These are phyloP conservation scores for Orthosia gracilis DNA, from an alignment of 2,888 invertebrate genomes.

Conservation along the genomic window DNA sequence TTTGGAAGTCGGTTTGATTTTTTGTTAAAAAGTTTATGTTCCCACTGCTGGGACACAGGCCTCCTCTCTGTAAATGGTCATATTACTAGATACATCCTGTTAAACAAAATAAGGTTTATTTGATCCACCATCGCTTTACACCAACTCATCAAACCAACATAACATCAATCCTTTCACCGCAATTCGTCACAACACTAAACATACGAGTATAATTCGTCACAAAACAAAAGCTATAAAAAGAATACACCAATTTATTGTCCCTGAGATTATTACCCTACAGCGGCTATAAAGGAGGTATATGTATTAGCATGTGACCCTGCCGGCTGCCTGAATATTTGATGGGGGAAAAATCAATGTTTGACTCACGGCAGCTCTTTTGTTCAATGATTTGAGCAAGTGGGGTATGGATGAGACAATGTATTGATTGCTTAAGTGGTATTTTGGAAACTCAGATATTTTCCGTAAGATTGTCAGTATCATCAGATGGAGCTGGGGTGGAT, in stretches of 20 bases:
- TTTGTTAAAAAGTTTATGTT: too few relatives aligned
- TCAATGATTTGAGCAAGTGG: constrained; percentile 39
- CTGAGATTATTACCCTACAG: constrained; percentile 49
- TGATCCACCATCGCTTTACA: background rate
- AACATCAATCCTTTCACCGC: background rate
- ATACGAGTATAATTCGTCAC: constrained; percentile 27
- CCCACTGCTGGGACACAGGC: too few relatives aligned
- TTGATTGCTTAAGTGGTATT: background rate
- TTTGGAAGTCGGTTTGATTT: too few relatives aligned
- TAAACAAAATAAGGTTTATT: too few relatives aligned
- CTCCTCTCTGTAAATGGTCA: too few relatives aligned
- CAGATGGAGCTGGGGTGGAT: too few relatives aligned
- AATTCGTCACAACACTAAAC: constrained; percentile 20
- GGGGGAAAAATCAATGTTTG: constrained; percentile 63
- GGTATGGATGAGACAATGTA: constrained; percentile 38
- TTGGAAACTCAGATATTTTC: background rate
- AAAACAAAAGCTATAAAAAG: constrained; percentile 49
- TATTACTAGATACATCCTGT: too few relatives aligned
- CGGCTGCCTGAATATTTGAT: constrained; percentile 63
- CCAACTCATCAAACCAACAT: constrained; percentile 13
- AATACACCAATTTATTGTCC: constrained; percentile 49
- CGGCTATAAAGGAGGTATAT: constrained; percentile 45
- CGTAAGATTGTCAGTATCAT: too few relatives aligned
- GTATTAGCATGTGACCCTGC: constrained; percentile 58
- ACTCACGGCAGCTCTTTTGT: constrained; percentile 51